Evolutionary conservation across 2,888 invertebrate species (phyloP).

Genomic region (Spisula subtruncata): DNA sequence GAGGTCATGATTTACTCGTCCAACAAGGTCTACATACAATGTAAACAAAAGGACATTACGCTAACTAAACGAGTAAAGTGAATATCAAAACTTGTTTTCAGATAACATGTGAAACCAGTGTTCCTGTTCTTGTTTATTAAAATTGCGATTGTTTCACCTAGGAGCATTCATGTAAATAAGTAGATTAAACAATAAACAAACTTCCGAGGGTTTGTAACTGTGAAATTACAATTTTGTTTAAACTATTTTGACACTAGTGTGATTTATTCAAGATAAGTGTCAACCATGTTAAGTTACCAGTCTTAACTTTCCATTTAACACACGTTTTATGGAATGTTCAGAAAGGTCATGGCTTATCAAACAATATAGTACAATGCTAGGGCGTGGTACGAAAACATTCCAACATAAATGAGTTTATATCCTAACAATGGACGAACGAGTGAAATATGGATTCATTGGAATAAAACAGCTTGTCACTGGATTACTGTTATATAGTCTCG

Average conservation of each 20-base stretch:
- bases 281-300: background rate
- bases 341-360: conserved; percentile 3
- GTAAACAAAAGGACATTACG: too few relatives aligned
- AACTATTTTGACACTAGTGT: background rate
- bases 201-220: background rate
- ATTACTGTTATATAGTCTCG: conserved; percentile 28
- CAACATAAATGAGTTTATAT: background rate
- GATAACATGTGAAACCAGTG: too few relatives aligned
- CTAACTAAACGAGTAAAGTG: too few relatives aligned
- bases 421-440: background rate
- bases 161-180: too few relatives aligned
- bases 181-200: background rate
- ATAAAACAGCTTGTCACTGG: conserved; percentile 24
- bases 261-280: conserved; percentile 18
- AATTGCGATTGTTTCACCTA: too few relatives aligned
- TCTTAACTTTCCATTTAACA: conserved; percentile 27
- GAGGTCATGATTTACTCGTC: too few relatives aligned
- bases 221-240: background rate
- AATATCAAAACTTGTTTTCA: too few relatives aligned
- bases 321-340: background rate
- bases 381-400: conserved; percentile 39
- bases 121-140: too few relatives aligned
- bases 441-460: background rate
- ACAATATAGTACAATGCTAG: conserved; percentile 35
- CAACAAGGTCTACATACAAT: too few relatives aligned